A percentile compares a stretch with the other conserved stretches of the same genome.
These are phyloP conservation scores for Tupiocoris notatus DNA, from an alignment of 2,888 invertebrate species.

Conservation along the genomic window DNA sequence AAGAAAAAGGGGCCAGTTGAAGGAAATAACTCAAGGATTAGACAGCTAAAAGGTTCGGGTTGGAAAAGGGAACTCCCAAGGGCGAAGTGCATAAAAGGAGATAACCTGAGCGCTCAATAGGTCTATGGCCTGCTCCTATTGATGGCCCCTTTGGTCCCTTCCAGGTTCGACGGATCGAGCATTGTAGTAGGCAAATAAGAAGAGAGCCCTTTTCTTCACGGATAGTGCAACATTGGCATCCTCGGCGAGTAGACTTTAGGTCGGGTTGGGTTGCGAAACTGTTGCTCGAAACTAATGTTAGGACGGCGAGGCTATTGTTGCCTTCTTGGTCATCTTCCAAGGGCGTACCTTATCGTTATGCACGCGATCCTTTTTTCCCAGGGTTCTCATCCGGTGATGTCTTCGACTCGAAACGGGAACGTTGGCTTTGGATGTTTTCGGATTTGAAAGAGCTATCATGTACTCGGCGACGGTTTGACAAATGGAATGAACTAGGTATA, in stretches of 20 bases:
- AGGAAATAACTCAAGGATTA: constrained; percentile 35
- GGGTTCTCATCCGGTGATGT: not conserved
- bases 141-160: not conserved
- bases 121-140: not conserved
- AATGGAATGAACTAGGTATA: no score
- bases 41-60: constrained; percentile 33
- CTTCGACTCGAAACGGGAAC: no score
- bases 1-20: constrained; percentile 25
- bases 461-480: no score
- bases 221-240: constrained; percentile 6
- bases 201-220: constrained; percentile 5
- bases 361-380: not conserved
- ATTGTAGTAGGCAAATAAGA: constrained; percentile 28
- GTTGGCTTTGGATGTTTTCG: no score
- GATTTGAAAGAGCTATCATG: no score
- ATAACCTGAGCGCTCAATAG: constrained; percentile 29
- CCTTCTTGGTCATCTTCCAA: not conserved
- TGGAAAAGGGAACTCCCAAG: not conserved
- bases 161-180: not conserved
- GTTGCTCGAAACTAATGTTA: constrained; percentile 2
- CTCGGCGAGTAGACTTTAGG: not conserved
- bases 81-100: constrained; percentile 10
- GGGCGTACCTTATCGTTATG: not conserved
- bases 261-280: constrained; percentile 17
- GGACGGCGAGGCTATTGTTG: not conserved